phyloP scores from a whole-genome alignment of 2,888 invertebrate species.

The Auanema sp. region DNA sequence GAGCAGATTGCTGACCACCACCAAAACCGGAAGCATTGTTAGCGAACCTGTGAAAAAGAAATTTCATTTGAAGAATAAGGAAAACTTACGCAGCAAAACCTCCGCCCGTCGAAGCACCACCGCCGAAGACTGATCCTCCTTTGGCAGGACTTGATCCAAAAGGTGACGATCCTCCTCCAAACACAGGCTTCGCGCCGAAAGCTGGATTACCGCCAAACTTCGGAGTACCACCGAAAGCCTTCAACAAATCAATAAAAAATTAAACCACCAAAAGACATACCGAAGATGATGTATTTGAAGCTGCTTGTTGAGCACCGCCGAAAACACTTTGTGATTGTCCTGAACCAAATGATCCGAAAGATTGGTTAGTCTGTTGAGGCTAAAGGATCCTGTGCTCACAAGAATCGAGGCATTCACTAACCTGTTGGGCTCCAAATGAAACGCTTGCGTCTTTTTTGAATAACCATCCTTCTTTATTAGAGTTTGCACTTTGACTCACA shows the following conservation, averaged over 20 bases:
- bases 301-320: background rate
- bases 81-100: conserved; percentile 12
- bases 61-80: background rate
- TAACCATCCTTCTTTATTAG: no score
- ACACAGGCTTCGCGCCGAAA: conserved; percentile 5
- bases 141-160: background rate
- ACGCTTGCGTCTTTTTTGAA: background rate
- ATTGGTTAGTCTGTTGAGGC: background rate
- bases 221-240: conserved; percentile 1
- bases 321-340: background rate
- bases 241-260: background rate
- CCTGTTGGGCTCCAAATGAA: background rate
- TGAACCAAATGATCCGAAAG: background rate
- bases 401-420: background rate
- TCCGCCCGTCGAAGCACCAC: background rate
- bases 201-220: background rate
- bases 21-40: background rate
- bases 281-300: background rate
- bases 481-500: no score
- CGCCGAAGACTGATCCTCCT: background rate
- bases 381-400: background rate
- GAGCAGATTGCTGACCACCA: background rate
- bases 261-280: background rate
- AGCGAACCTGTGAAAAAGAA: background rate
- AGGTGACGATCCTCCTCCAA: conserved; percentile 2